Base-by-base conservation (phyloP, 64 coral and sea anemone genomes). In the Orbicella faveolata region DNA sequence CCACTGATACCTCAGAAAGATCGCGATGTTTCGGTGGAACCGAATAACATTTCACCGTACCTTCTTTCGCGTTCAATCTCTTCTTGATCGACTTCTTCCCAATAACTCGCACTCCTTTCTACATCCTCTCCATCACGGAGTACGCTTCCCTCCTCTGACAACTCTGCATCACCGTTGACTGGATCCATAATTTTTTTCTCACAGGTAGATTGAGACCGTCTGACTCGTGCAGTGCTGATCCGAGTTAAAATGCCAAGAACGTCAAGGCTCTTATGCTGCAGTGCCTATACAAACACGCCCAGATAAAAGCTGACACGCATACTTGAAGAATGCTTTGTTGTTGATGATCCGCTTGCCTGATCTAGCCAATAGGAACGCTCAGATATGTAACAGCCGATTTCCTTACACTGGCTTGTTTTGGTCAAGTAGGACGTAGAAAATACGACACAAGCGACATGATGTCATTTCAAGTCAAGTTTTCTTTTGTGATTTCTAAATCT, bases 51-150 rank as follows among this genome's bases (percentile, higher is more conserved):
- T 55, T 14, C 21, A 20, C 15, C 77, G 34, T 73, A 85, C 82
- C 19, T 70, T 54, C 82, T 63, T 23, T 69, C 82, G 39, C 82
- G 82, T 73, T 85, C 82, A 33, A 85, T 52, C 20, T 85, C 82
- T 14, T 73, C 82, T 85, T 85, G 36, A 52, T 85, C 65, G 4
- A 85, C 63, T 30, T 73, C 64, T 48, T 85, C 65, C 82, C 82
- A 85, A 52, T 85, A 85, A 53, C 19, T 72, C 52, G 64, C 36
- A 41, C 63, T 85, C 21, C n/a, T 48, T 2, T 72, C 36, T 23
- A 23, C 37, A 52, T 73, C 20, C 4, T 23, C 77, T 13, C 12
- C 48, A 19, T 52, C 39, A 30, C 65, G 36, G 13, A 23, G 7
- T 66, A 9, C 33, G 36, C 70, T 67, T 11, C 16, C 39, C 1